Evolutionary conservation across 2,888 invertebrate species (phyloP), one percentile per base, ranked within the genome.

Genomic region (Drosophila seclusa): DNA sequence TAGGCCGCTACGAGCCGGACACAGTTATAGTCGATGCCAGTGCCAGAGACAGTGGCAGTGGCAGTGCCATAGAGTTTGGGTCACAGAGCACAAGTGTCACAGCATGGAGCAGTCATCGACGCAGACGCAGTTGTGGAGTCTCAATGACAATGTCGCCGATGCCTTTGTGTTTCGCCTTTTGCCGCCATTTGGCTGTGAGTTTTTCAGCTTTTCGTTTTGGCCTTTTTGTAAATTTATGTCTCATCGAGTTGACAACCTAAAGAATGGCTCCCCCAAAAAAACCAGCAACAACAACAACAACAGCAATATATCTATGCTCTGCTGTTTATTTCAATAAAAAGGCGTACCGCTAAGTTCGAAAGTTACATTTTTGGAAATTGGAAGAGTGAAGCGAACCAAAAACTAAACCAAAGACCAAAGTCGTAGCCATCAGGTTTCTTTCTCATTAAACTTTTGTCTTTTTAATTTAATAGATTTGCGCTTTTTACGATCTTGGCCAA

Each of bases 331-430:
- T 88, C 78, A 79, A 83, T 78, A 78, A 83, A 86, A 78, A 83
- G 89, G 85, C 83, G 81, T 84, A 84, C 90, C 88, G 90, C 90
- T 90, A 88, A 84, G 86, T 90, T 90, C 80, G 90, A 90, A 90
- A 90, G 89, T 88, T 90, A 88, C 87, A 90, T 90, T 88, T 90
- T 90, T 89, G 86, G 88, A 85, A 85, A 89, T 87, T 80, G 76
- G 74, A 73, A 76, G 72, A 75, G 68, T 40, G 73, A 62, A 21
- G 45, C 49, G 36, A 58, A 48, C 58, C 64, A 61, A 61, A 72
- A 63, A 66, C 48, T n/a, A 59, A 58, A 40, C 32, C 68, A 59
- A 49, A 50, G 21, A 54, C 52, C 50, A 48, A 73, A 50, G 48
- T 32, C 48, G 57, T 48, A 61, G 76, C 83, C 76, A 77, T 82